Conservation (phyloP, 2,113 vertebrate genomes). For the Pseudonaja textilis region DNA sequence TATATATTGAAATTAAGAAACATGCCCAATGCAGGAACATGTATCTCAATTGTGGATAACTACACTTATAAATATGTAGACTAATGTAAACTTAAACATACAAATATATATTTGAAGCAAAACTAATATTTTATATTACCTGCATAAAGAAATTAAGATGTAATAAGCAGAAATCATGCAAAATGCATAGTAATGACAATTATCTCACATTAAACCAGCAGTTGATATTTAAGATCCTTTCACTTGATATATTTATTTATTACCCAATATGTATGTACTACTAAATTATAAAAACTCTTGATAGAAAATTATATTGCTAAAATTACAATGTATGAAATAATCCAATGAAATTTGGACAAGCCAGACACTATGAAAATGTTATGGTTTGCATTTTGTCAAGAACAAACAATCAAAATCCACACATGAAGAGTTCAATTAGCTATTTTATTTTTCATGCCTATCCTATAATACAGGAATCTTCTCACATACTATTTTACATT, state of each 20-base stretch:
- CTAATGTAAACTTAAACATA: background rate
- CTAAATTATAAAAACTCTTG: background rate
- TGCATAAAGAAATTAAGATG: background rate
- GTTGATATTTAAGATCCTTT: background rate
- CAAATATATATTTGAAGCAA: background rate
- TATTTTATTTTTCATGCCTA: background rate
- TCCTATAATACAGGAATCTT: background rate
- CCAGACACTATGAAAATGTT: background rate
- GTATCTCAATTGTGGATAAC: background rate
- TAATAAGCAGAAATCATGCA: background rate
- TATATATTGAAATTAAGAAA: background rate
- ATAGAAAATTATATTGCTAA: background rate
- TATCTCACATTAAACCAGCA: background rate
- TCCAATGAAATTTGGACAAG: background rate
- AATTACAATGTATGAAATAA: background rate
- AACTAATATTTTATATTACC: background rate
- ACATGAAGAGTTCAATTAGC: background rate
- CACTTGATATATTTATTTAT: background rate
- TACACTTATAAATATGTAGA: background rate
- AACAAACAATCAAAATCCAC: background rate
- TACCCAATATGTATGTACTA: background rate
- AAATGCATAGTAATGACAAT: background rate
- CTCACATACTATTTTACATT: background rate
- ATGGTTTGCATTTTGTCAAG: background rate
- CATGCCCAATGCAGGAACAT: background rate